These are phyloP conservation scores for Haliclona indistincta DNA, from an alignment of 37 sponge, comb jelly and placozoan genomes.

Conservation along the genomic window DNA sequence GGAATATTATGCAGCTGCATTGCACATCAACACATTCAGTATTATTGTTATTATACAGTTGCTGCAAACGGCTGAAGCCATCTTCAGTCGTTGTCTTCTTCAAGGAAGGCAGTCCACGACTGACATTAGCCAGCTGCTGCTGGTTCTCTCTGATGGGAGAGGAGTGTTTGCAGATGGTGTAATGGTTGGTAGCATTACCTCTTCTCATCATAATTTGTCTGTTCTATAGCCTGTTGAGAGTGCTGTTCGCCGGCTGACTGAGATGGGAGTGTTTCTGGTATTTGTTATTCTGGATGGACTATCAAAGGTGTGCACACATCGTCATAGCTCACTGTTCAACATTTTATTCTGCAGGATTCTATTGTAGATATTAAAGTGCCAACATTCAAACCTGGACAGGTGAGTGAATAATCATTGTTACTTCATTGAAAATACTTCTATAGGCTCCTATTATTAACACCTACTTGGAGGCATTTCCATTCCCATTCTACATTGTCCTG, in stretches of 20 bases:
- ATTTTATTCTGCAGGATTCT: slow-evolving; percentile 66
- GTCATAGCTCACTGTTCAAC: not conserved
- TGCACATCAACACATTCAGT: no score
- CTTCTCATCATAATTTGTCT: slow-evolving; percentile 1
- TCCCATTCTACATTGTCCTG: slow-evolving; percentile 93
- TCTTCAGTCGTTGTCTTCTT: slow-evolving; percentile 23
- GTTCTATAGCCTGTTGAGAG: slow-evolving; percentile 67
- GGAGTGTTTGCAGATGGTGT: slow-evolving; percentile 90
- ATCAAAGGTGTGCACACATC: slow-evolving; percentile 41
- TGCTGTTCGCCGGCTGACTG: slow-evolving; percentile 67
- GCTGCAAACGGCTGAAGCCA: slow-evolving; percentile 31
- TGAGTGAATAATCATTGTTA: not conserved
- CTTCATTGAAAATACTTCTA: no score
- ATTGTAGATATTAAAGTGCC: slow-evolving; percentile 84
- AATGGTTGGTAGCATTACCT: slow-evolving; percentile 36
- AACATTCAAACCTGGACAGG: slow-evolving; percentile 59
- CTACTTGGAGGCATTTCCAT: slow-evolving; percentile 97
- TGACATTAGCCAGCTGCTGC: slow-evolving; percentile 70
- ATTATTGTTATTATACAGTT: slow-evolving; percentile 33
- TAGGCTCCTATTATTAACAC: slow-evolving; percentile 67
- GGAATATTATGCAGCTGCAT: no score
- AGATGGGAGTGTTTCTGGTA: slow-evolving; percentile 85
- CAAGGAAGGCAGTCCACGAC: not conserved
- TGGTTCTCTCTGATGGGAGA: slow-evolving; percentile 95
- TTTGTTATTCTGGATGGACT: slow-evolving; percentile 92